phyloP scores from a whole-genome alignment of 2,113 vertebrate species.

The Craseonycteris thonglongyai region DNA sequence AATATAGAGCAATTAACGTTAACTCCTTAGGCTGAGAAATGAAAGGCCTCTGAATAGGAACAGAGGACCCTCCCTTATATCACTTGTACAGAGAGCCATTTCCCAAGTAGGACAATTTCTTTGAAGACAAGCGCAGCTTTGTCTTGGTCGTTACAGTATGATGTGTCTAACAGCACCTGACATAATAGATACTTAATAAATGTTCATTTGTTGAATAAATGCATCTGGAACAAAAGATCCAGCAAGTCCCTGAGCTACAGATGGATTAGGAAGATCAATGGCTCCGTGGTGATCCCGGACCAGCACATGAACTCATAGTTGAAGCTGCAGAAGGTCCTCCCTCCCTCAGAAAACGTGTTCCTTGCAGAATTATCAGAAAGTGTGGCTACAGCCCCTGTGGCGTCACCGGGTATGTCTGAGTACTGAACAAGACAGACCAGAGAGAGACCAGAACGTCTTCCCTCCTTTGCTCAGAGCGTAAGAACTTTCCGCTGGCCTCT shows the following conservation, averaged over 20 bases:
- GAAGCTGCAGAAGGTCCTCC: neutral
- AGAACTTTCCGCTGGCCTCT: neutral
- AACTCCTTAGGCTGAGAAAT: neutral
- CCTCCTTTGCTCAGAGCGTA: fast-evolving
- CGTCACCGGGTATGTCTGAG: fast-evolving
- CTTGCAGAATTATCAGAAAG: neutral
- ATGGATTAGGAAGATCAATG: neutral
- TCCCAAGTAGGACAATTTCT: neutral
- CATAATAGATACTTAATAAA: neutral
- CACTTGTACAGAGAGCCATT: neutral
- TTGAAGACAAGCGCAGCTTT: neutral
- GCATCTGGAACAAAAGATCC: neutral
- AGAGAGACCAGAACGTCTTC: neutral
- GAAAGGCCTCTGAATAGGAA: neutral
- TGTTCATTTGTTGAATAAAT: neutral
- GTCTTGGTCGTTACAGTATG: neutral
- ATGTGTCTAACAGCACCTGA: neutral
- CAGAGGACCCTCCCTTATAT: fast-evolving
- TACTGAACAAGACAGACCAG: neutral
- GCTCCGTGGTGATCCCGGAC: neutral
- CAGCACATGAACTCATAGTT: neutral
- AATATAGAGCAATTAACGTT: neutral
- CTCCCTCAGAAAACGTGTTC: neutral
- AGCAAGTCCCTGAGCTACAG: neutral
- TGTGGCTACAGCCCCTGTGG: fast-evolving